Evolutionary conservation across 2,888 invertebrate species (phyloP), one percentile per base, ranked within the genome.

Genomic region (Ischnura elegans): DNA sequence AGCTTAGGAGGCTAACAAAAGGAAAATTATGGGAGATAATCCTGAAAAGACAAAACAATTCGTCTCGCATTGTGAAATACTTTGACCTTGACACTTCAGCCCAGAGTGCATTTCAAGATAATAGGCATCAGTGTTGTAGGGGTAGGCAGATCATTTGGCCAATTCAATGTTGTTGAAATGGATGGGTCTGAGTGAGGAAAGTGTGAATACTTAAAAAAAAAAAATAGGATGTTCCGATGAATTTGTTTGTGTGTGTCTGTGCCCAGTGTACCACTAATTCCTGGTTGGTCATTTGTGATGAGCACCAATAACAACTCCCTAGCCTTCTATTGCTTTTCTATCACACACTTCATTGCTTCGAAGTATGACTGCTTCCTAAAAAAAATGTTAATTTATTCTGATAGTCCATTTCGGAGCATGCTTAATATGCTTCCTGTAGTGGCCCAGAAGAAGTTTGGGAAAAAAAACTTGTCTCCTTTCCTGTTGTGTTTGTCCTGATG

Each of bases 131-230:
- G 90, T 90, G 90, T 90, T 90, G 90, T 90, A 90, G 90, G 90
- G 61, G 45, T 90, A 90, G 90, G 90, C 90, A 90, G 90, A 90
- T 90, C 90, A 90, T 90, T 61, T 90, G 90, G 90, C 90, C 90
- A 90, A 90, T 90, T 90, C 55, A 90, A 61, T 90, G 90, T 90
- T 90, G 90, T 90, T 90, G 90, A 90, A 90, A 90, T 90, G 90
- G 66, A 90, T 90, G 90, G 61, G 90, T 61, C 61, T 90, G 90
- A 90, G 43, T 90, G 90, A 90, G 90, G n/a, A 61, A 76, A 10
- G 61, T 61, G 61, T 43, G 90, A 90, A 90, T 90, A 51, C 19
- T 51, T 19, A 51, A 90, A 36, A 61, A 51, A 51, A 90, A 36
- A 61, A 76, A 43, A n/a, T 36, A 90, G 90, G 61, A 66, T 36